Evolutionary conservation across 2,797 vertebrate species (phyloP), one percentile per base, ranked within the genome.

Genomic region (Esox masquinongy): DNA sequence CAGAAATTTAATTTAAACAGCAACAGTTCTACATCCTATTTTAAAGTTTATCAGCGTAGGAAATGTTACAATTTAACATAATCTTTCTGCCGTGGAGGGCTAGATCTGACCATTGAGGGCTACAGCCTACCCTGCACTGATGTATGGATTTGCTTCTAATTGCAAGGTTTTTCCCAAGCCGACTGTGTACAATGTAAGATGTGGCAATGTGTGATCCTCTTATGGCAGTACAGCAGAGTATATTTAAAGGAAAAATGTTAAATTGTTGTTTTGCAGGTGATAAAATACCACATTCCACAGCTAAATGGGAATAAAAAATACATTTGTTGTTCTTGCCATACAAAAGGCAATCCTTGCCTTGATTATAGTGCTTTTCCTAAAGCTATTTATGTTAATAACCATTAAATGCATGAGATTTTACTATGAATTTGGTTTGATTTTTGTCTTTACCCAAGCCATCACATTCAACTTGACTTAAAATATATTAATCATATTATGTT

Each of bases 161-260:
- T 39, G 34, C 36, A 53, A 47, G n/a, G 36, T 43, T 39, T 69
- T 12, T 36, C 66, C 34, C 36, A 5, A 16, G 16, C 36, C 66
- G 53, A 72, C 34, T 72, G 17, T 77, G 68, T 53, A 12, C 34
- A 71, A 51, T n/a, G 67, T 69, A 29, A 31, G 47, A 73, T 77
- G 74, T 84, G 68, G 26, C 77, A 87, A 76, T 79, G 19, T 82
- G 78, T 82, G 84, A 91, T 89, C 87, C 84, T 90, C 86, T 90
- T 88, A 88, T 69, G 29, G 75, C 22, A 26, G 70, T 72, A 8
- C 7, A 3, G 36, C 36, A 39, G 4, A 39, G 36, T 39, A 39
- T 6, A 39, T 39, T 39, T 39, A 6, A 5, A 39, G 36, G 36
- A 39, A 8, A 0, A 39, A 53, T 53, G 51, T 53, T 53, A 19